Evolutionary conservation across 92 coral and sea anemone species (phyloP).

Genomic region (Porites divaricata): DNA sequence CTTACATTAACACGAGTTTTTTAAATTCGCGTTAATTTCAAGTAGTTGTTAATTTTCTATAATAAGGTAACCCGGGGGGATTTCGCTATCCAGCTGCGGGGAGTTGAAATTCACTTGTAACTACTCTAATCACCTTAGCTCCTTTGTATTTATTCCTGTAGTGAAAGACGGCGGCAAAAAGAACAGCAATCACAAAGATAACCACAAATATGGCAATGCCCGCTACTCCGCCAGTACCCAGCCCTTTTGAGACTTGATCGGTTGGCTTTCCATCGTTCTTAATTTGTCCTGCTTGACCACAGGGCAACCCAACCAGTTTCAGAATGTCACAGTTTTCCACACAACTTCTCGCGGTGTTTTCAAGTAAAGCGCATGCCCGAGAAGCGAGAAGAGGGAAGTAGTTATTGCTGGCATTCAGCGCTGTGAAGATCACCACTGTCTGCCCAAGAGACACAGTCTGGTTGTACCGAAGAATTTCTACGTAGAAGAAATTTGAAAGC

Average conservation of each 20-base stretch:
- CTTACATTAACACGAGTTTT: too few species aligned
- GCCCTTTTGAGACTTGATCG: conserved; percentile 15
- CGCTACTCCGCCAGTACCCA: conserved; percentile 65
- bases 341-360: conserved; percentile 56
- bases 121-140: conserved; percentile 44
- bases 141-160: conserved; percentile 77
- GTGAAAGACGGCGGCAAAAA: conserved; percentile 61
- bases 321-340: conserved; percentile 66
- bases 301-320: conserved; percentile 34
- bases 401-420: conserved; percentile 52
- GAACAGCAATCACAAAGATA: conserved; percentile 47
- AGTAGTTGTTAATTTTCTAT: too few species aligned
- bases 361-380: conserved; percentile 65
- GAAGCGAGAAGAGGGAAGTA: conserved; percentile 64
- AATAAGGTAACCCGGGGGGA: too few species aligned
- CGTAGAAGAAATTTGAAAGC: conserved; percentile 62
- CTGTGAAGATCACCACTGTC: conserved; percentile 60
- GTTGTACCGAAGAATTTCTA: conserved; percentile 55
- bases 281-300: conserved; percentile 36
- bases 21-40: too few species aligned
- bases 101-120: too few species aligned
- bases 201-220: conserved; percentile 67
- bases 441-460: background rate
- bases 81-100: too few species aligned
- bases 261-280: conserved; percentile 11